Percentiles rank a stretch among this genome's conserved stretches.
These are phyloP conservation scores for Sarcophaga subvicina DNA, from an alignment of 2,888 invertebrate species.

Conservation along the genomic window DNA sequence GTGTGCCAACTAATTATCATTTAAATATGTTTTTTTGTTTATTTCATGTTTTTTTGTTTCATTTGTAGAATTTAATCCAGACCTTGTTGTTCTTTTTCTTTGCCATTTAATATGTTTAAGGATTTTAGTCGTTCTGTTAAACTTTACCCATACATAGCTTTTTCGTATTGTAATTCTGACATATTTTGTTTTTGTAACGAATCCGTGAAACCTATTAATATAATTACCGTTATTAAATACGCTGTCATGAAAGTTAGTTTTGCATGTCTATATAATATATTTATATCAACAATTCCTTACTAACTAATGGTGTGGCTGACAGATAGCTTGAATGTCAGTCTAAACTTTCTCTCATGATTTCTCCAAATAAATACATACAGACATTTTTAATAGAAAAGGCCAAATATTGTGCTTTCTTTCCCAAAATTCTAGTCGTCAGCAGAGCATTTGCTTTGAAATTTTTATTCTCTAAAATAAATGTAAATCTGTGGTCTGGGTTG, in stretches of 20 bases:
- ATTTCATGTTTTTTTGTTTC: background rate
- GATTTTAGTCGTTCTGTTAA: conserved; percentile 40
- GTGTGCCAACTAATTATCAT: conserved; percentile 63
- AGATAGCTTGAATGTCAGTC: too few relatives aligned
- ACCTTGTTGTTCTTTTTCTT: background rate
- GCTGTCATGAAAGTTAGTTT: conserved; percentile 58
- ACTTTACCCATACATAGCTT: background rate
- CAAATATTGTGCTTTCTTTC: too few relatives aligned
- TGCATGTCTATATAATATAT: conserved; percentile 47
- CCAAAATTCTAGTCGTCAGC: too few relatives aligned
- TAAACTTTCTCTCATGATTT: too few relatives aligned
- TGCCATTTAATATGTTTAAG: background rate
- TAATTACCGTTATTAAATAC: conserved; percentile 76
- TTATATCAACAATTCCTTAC: background rate
- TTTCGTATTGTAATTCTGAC: background rate
- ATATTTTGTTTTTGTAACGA: conserved; percentile 41
- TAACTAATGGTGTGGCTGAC: too few relatives aligned
- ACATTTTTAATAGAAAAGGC: too few relatives aligned
- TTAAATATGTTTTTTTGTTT: conserved; percentile 36
- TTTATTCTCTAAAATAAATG: too few relatives aligned
- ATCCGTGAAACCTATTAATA: conserved; percentile 75
- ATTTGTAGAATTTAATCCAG: too few relatives aligned
- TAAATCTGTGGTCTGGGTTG: too few relatives aligned
- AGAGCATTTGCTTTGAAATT: too few relatives aligned
- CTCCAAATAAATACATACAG: too few relatives aligned